These are phyloP conservation scores for Chironomus striatipennis DNA, from an alignment of 1,140 invertebrate species.

Conservation along the genomic window DNA sequence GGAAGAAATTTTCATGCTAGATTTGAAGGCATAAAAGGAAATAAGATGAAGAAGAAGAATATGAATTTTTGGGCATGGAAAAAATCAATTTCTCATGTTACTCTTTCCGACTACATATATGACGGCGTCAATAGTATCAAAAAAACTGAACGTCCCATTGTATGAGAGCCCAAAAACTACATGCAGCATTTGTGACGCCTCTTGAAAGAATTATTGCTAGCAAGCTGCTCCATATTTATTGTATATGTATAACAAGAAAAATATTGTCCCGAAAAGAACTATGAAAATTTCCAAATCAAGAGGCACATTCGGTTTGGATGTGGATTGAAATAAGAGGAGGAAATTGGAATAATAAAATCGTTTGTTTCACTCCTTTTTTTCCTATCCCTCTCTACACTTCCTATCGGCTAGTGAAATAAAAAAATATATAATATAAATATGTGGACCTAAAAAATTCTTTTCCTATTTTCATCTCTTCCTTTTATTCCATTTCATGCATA, in stretches of 20 bases:
- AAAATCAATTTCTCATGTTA: too few relatives aligned
- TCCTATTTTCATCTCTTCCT: not conserved
- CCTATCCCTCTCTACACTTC: not conserved
- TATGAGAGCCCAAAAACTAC: not conserved
- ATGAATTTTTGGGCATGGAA: not conserved
- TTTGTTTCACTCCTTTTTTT: not conserved
- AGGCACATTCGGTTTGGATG: not conserved
- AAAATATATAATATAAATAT: too few relatives aligned
- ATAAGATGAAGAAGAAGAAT: not conserved
- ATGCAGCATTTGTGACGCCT: constrained; percentile 11
- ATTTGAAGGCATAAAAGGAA: not conserved
- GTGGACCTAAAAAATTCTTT: too few relatives aligned
- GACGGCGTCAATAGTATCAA: constrained; percentile 11
- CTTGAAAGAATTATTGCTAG: not conserved
- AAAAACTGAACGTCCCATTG: not conserved
- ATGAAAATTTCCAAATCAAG: not conserved
- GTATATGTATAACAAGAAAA: not conserved
- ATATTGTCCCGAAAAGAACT: constrained; percentile 12
- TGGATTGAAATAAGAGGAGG: not conserved
- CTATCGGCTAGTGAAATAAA: too few relatives aligned
- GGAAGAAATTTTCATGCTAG: not conserved
- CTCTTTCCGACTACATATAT: not conserved
- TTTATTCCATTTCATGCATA: constrained; percentile 10
- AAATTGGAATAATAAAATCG: constrained; percentile 14
- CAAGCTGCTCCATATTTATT: constrained; percentile 5